Evolutionary conservation across 2,888 invertebrate genomes (phyloP).

Genomic region (Cheilosia vulpina): DNA sequence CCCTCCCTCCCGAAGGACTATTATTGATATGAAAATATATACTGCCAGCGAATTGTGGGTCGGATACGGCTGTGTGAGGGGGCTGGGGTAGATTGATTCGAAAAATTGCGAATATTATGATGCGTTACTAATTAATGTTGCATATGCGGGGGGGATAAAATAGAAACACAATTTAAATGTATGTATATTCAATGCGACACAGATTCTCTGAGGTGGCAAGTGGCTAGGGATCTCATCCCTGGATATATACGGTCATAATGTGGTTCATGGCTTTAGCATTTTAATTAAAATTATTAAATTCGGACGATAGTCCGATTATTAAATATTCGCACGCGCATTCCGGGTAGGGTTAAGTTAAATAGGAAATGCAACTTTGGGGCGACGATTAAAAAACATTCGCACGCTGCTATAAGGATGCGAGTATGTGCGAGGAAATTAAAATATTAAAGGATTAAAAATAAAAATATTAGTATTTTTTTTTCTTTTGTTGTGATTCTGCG

Average conservation of each 20-base stretch:
- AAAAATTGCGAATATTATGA: conserved; percentile 67
- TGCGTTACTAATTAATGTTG: conserved; percentile 74
- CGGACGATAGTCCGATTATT: conserved; percentile 39
- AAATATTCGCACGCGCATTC: conserved; percentile 22
- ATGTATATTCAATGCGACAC: conserved; percentile 54
- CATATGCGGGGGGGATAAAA: conserved; percentile 50
- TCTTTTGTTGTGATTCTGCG: not conserved
- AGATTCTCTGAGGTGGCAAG: conserved; percentile 61
- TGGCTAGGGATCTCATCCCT: conserved; percentile 2
- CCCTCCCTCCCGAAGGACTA: conserved; percentile 1
- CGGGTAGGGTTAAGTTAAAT: conserved; percentile 9
- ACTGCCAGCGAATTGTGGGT: too few species aligned
- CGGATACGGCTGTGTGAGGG: too few species aligned
- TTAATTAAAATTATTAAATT: conserved; percentile 73
- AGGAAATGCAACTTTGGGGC: conserved; percentile 14
- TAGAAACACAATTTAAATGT: conserved; percentile 59
- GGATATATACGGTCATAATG: conserved; percentile 48
- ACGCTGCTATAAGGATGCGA: not conserved
- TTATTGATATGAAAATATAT: conserved; percentile 22
- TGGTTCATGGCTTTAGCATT: conserved; percentile 60
- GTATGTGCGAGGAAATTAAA: conserved; percentile 48
- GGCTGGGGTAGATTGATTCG: conserved; percentile 31
- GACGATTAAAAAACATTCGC: conserved; percentile 23
- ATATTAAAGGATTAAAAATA: conserved; percentile 69
- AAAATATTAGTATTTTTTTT: conserved; percentile 56